A percentile compares a stretch with the other conserved stretches of the same genome.
phyloP scores from a whole-genome alignment of 2,113 vertebrate genomes.

The Zosterops lateralis region DNA sequence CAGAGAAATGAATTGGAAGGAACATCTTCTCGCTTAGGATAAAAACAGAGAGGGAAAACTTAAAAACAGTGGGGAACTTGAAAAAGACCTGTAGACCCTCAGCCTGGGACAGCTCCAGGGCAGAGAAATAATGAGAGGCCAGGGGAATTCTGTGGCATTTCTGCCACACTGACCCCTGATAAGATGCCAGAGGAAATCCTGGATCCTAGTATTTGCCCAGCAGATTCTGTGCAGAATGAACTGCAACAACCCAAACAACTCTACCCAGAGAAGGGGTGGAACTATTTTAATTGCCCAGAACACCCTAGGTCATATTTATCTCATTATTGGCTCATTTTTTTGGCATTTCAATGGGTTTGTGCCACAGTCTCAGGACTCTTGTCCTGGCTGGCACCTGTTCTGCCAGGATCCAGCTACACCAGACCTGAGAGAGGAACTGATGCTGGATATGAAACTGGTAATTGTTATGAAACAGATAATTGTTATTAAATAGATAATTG shows the following conservation, averaged over 20 bases:
- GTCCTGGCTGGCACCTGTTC: neutral
- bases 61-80: neutral
- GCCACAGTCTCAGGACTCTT: accelerated
- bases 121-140: neutral
- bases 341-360: neutral
- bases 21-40: neutral
- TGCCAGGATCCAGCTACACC: neutral
- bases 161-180: neutral
- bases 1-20: neutral
- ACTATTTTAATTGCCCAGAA: accelerated
- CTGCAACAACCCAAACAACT: neutral
- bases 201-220: neutral
- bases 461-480: neutral
- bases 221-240: too few species aligned
- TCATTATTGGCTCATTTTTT: accelerated
- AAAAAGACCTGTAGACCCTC: neutral
- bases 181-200: neutral
- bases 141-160: neutral
- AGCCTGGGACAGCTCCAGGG: neutral
- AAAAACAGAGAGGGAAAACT: neutral
- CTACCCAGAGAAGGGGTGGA: neutral
- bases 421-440: neutral
- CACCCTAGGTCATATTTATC: too few species aligned
- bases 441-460: neutral
- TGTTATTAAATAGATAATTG: neutral